Conservation (phyloP, 2,113 vertebrate species). For the Melanostigma gelatinosum region DNA sequence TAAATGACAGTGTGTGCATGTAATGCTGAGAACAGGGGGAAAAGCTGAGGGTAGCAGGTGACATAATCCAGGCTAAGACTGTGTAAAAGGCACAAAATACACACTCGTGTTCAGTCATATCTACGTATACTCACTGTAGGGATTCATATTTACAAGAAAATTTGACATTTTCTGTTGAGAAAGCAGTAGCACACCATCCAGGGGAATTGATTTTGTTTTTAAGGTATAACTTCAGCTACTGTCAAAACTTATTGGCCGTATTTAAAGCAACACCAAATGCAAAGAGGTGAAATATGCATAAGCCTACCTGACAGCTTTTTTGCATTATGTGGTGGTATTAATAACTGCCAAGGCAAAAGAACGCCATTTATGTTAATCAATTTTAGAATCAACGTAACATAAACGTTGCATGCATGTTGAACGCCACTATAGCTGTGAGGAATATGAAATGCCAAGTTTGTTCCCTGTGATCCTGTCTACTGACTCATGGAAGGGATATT, state of each 20-base stretch:
- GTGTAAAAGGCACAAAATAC: conserved; percentile 4
- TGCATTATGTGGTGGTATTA: neutral
- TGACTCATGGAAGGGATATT: neutral
- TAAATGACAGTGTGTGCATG: neutral
- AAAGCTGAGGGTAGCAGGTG: conserved; percentile 9
- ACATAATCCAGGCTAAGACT: conserved; percentile 6
- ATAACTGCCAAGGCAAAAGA: neutral
- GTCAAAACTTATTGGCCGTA: neutral
- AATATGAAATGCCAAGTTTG: neutral
- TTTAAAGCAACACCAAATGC: neutral
- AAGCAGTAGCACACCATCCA: neutral
- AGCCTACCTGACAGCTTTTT: neutral
- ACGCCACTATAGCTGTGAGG: too few species aligned
- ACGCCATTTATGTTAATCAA: neutral
- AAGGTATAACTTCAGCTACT: neutral
- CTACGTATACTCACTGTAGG: neutral
- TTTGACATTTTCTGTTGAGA: neutral
- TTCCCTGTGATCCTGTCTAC: neutral
- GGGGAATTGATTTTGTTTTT: neutral
- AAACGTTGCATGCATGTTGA: neutral
- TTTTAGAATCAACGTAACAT: neutral
- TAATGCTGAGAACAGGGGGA: neutral
- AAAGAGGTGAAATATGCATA: neutral
- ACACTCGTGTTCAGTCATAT: neutral
- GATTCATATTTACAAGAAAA: too few species aligned